Evolutionary conservation across 1,140 invertebrate genomes (phyloP), one percentile per base, ranked within the genome.

Genomic region (Euglossa dilemma): DNA sequence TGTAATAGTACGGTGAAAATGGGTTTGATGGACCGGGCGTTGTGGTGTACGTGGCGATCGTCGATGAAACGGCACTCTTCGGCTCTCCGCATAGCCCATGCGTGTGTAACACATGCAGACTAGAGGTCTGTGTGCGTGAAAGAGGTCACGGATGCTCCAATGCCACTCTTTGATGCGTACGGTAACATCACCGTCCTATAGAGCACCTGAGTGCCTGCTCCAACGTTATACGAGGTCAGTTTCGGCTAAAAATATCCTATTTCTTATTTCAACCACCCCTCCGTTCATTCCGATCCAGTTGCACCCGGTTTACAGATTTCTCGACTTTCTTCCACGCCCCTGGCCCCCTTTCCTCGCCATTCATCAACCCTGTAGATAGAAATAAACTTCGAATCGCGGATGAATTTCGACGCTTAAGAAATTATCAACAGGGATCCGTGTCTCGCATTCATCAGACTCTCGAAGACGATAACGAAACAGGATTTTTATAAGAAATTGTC

Each of bases 1-100:
- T 85, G 71, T 77, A 67, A 78, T 59, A 79, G 64, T 57, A 59
- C 61, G 28, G 61, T 77, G 61, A 50, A 88, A 88, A 59, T 70
- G 67, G 71, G 59, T 43, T 85, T 75, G 66, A 87, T 82, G 79
- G 76, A 76, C 47, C 50, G 45, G 8, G 8, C 20, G n/a, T n/a
- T 18, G 47, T 25, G 18, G 59, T n/a, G 59, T 64, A 45, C 45
- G 36, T 5, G 59, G 25, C 36, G 61, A 75, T 75, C 67, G 25
- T 63, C 64, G 67, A 79, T 70, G 76, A 64, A 71, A 54, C 73
- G 36, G 18, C 54, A 63, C 82, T 78, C 82, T 72, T 72, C 76
- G 67, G 20, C 14, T 18, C 2, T 36, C 36, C 36, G 4, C 36
- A 20, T 9, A 57, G 52, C 43, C 52, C 23, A 6, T 14, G 43